Base-by-base conservation (phyloP, 2,113 vertebrate genomes). In the Gobio gobio region DNA sequence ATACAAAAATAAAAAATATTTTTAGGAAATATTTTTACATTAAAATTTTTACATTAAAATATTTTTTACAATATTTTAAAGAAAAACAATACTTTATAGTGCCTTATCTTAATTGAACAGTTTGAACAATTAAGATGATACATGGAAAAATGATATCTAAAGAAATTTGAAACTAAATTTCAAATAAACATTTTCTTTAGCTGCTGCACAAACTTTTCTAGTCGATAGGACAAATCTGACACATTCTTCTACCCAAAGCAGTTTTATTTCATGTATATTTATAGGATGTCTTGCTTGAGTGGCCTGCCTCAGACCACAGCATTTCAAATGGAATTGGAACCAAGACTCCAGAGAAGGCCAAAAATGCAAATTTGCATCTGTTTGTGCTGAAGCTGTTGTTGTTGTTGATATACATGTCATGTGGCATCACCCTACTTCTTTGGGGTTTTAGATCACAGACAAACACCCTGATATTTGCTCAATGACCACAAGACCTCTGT, bases 261-360 rank as follows among this genome's bases (percentile, higher is more conserved):
- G 33, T 74, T 74, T 74, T 6, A 74, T 78, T 78, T 78, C 36
- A 78, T 78, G 76, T 78, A 78, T 78, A 78, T 78, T 78, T 61
- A 78, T 78, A 78, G 56, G 54, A 45, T 8, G 22, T 61, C 76
- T 78, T 43, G 76, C 76, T 78, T 61, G 56, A 78, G 56, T 24
- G 36, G 22, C 33, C 76, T n/a, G 54, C 56, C 36, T 78, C 76
- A 78, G 54, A 78, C 49, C 68, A 70, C 74, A 22, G 75, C 75
- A 40, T 77, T 40, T 77, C 75, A 72, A 78, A 78, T 61, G 76
- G 56, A 78, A 78, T 59, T 78, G 76, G 76, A 59, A 78, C 76
- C 56, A 24, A 22, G 22, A 12, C 76, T 78, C 54, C 22, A 43
- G 75, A 78, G 26, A 36, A 58, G 29, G 54, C 26, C 10, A 58